A percentile compares a stretch with the other conserved stretches of the same genome.
These are phyloP conservation scores for Drosophila burlai DNA, from an alignment of 1,140 invertebrate genomes.

Conservation along the genomic window DNA sequence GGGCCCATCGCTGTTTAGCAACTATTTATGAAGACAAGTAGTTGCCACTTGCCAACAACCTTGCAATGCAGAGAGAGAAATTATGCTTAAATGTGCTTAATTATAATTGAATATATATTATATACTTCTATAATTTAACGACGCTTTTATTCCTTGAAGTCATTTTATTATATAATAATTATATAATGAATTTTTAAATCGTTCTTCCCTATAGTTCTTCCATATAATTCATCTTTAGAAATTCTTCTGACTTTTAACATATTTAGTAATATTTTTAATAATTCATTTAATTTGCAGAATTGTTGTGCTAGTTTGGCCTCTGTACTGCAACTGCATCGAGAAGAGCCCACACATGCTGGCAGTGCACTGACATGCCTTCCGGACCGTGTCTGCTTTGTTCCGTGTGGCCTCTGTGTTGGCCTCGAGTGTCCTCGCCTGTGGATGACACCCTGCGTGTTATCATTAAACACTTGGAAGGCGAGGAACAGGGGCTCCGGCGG, in stretches of 20 bases:
- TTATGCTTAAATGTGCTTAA: too few relatives aligned
- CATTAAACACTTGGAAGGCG: slow-evolving; percentile 60
- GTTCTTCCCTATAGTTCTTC: too few relatives aligned
- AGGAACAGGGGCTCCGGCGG: background rate
- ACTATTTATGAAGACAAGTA: slow-evolving; percentile 57
- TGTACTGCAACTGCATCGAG: background rate
- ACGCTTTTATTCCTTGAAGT: too few relatives aligned
- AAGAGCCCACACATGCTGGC: background rate
- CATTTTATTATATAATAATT: too few relatives aligned
- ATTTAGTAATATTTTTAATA: background rate
- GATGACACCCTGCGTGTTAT: slow-evolving; percentile 76
- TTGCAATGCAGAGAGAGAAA: slow-evolving; percentile 15
- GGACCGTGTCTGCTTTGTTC: slow-evolving; percentile 25
- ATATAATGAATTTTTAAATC: too few relatives aligned
- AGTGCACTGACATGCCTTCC: slow-evolving; percentile 33
- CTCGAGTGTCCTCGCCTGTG: slow-evolving; percentile 52
- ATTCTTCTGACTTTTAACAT: background rate
- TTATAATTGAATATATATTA: background rate
- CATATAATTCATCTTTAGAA: too few relatives aligned
- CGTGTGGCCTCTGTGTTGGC: slow-evolving; percentile 6
- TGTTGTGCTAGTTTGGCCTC: background rate
- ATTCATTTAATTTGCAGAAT: background rate
- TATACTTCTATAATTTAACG: too few relatives aligned
- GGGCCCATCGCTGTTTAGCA: slow-evolving; percentile 42
- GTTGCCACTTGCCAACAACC: slow-evolving; percentile 24